A percentile compares a stretch with the other conserved stretches of the same genome.
These are phyloP conservation scores for Acanthacorydalis orientalis DNA, from an alignment of 2,888 invertebrate genomes.

Conservation along the genomic window DNA sequence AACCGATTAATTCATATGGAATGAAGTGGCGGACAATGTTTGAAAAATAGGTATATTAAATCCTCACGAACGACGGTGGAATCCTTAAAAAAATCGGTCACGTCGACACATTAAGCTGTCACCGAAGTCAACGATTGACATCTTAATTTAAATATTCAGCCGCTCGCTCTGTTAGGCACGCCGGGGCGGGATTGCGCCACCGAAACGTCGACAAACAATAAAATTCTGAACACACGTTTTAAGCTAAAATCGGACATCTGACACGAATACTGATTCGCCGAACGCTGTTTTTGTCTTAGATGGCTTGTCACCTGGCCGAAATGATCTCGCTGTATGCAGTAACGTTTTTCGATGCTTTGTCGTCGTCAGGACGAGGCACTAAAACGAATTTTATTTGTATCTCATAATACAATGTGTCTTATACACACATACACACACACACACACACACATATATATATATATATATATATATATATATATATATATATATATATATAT, in stretches of 20 bases:
- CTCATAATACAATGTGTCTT: no score
- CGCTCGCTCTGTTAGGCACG: neutral
- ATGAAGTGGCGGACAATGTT: no score
- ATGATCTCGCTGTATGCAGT: neutral
- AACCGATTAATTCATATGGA: no score
- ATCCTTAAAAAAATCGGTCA: neutral
- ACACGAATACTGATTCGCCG: slow-evolving; percentile 3
- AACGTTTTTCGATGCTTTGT: no score
- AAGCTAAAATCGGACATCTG: slow-evolving; percentile 3
- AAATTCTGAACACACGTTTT: slow-evolving; percentile 5
- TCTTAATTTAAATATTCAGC: slow-evolving; percentile 1
- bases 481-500: no score
- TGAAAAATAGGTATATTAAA: no score
- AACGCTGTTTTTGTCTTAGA: slow-evolving; percentile 1
- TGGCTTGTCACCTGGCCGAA: slow-evolving; percentile 2
- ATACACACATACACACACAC: no score
- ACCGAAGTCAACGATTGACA: slow-evolving; percentile 1
- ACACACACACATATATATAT: no score
- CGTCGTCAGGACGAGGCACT: no score
- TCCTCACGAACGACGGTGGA: no score
- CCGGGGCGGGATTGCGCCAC: neutral
- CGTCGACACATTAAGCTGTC: neutral
- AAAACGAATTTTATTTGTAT: no score
- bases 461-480: no score
- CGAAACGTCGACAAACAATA: slow-evolving; percentile 3